Conservation (phyloP, 92 coral and sea anemone genomes). For the Hydrozoanthus gracilis region DNA sequence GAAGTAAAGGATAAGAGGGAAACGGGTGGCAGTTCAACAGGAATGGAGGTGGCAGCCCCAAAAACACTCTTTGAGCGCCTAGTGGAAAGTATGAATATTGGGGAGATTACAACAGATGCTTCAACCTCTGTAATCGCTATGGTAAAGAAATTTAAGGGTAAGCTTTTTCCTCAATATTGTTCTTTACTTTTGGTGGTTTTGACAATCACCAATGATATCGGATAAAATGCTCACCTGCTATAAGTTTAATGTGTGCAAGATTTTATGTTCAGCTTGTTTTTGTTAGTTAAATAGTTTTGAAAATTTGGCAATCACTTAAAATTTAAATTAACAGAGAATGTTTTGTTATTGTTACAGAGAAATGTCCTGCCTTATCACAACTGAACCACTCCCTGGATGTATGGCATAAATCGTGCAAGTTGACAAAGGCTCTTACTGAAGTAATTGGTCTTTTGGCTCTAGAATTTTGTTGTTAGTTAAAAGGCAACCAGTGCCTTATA, state of each 20-base stretch:
- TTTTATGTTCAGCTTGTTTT: not conserved
- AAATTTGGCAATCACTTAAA: not conserved
- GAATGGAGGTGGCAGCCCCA: slow-evolving; percentile 54
- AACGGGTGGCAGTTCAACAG: slow-evolving; percentile 53
- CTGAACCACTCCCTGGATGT: slow-evolving; percentile 43
- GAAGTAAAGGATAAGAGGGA: slow-evolving; percentile 53
- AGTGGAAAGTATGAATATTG: slow-evolving; percentile 33
- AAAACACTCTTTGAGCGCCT: slow-evolving; percentile 42
- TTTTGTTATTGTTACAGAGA: slow-evolving; percentile 33
- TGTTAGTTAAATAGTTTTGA: not conserved
- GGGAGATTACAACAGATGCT: slow-evolving; percentile 59
- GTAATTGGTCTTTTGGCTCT: not conserved
- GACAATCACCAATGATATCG: not conserved
- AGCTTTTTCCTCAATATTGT: not conserved
- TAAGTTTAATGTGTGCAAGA: not conserved
- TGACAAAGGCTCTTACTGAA: slow-evolving; percentile 40
- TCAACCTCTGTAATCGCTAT: slow-evolving; percentile 57
- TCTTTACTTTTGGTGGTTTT: not conserved
- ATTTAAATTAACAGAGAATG: not conserved
- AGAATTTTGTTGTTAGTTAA: slow-evolving; percentile 1
- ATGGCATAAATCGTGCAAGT: slow-evolving; percentile 53
- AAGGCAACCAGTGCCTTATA: too few species aligned
- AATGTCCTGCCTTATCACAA: slow-evolving; percentile 47
- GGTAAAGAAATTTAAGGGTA: slow-evolving; percentile 62
- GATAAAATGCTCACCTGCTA: not conserved